These are phyloP conservation scores for Hirtodrosophila cameraria DNA, from an alignment of 2,888 invertebrate species.

Conservation along the genomic window DNA sequence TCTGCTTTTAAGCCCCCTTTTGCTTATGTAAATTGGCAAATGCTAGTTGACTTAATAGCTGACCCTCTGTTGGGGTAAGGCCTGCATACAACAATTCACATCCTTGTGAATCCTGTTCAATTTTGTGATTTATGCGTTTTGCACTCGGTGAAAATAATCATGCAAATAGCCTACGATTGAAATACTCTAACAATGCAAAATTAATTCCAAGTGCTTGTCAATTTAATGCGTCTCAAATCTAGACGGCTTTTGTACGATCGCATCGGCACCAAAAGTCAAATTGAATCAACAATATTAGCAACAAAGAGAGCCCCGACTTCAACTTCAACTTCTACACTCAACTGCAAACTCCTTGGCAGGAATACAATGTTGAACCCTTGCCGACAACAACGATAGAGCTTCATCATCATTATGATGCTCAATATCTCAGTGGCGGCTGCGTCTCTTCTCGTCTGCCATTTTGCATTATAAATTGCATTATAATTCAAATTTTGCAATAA, in stretches of 20 bases:
- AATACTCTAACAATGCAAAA: conserved; percentile 51
- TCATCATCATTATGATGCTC: conserved; percentile 70
- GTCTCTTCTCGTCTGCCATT: conserved; percentile 59
- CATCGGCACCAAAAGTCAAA: conserved; percentile 60
- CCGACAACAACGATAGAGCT: conserved; percentile 45
- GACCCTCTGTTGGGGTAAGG: neutral
- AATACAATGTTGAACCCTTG: conserved; percentile 34
- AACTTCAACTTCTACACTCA: neutral
- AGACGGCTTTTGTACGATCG: conserved; percentile 46
- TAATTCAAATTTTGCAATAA: conserved; percentile 81
- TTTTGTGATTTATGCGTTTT: conserved; percentile 41
- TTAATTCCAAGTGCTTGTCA: conserved; percentile 69
- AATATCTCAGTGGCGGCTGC: conserved; percentile 57
- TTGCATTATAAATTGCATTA: conserved; percentile 79
- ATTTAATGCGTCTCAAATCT: conserved; percentile 53
- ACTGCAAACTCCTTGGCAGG: too few species aligned
- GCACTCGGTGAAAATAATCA: conserved; percentile 19
- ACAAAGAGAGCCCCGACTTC: conserved; percentile 45
- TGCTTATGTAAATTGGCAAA: conserved; percentile 4
- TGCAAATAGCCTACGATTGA: conserved; percentile 34
- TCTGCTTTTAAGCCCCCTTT: neutral
- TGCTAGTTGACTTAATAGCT: conserved; percentile 24
- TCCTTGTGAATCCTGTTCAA: neutral
- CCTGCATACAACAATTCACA: neutral
- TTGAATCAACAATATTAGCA: conserved; percentile 73